Conservation (phyloP, 2,888 invertebrate genomes). For the Craniophora ligustri region DNA sequence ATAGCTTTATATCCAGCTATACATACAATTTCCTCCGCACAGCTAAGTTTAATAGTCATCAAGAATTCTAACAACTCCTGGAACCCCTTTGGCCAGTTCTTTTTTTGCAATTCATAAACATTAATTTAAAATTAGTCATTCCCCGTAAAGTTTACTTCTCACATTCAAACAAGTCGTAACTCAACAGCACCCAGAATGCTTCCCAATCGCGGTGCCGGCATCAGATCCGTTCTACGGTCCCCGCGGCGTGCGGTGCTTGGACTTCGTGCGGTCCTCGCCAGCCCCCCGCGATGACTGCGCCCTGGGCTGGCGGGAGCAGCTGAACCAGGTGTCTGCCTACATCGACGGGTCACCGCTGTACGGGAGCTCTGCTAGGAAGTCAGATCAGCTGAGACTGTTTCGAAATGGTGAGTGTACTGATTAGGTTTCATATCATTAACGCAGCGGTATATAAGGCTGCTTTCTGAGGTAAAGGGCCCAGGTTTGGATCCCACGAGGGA, state of each 20-base stretch:
- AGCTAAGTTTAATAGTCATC: no score
- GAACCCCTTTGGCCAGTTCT: no score
- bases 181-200: slow-evolving; percentile 94
- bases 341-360: slow-evolving; percentile 95
- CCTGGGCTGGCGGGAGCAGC: slow-evolving; percentile 94
- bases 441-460: no score
- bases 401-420: slow-evolving; percentile 90
- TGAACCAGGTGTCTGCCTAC: slow-evolving; percentile 94
- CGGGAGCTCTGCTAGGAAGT: slow-evolving; percentile 92
- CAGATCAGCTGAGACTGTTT: slow-evolving; percentile 92
- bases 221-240: slow-evolving; percentile 92
- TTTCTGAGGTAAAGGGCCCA: no score
- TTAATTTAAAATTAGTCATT: no score
- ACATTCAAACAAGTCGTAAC: background rate
- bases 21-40: no score
- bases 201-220: slow-evolving; percentile 92
- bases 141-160: no score
- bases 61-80: no score
- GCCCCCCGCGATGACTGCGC: slow-evolving; percentile 94
- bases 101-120: no score
- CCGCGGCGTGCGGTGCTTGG: slow-evolving; percentile 92
- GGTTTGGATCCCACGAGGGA: no score
- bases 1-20: no score
- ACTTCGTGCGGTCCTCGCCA: slow-evolving; percentile 94
- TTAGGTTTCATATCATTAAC: no score